These are phyloP conservation scores for Toxonevra muliebris DNA, from an alignment of 2,888 invertebrate genomes.

Conservation along the genomic window DNA sequence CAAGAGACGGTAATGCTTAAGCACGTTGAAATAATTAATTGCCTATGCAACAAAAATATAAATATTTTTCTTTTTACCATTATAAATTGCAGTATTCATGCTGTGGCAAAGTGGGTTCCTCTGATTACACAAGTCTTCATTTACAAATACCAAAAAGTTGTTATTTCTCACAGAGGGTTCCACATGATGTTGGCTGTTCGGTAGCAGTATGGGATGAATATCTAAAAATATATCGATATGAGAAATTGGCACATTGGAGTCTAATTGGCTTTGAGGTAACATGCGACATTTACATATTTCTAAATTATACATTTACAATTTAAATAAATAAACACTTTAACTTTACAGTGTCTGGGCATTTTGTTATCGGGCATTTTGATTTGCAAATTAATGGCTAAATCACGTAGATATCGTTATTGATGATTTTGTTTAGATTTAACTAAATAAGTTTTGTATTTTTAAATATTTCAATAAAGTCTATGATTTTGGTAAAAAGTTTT, in stretches of 20 bases:
- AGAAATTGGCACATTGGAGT: constrained; percentile 49
- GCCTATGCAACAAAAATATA: background rate
- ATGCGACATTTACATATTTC: background rate
- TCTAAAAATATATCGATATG: constrained; percentile 47
- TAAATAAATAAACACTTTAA: background rate
- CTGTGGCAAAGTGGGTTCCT: constrained; percentile 50
- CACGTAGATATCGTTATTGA: constrained; percentile 53
- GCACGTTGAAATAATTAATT: background rate
- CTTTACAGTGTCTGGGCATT: constrained; percentile 49
- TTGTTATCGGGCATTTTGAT: constrained; percentile 49
- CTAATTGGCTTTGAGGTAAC: constrained; percentile 53
- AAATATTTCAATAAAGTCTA: too few relatives aligned
- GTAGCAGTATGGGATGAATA: constrained; percentile 46
- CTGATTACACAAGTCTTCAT: constrained; percentile 47
- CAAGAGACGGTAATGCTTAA: constrained; percentile 49
- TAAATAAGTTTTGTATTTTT: too few relatives aligned
- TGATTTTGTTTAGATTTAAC: background rate
- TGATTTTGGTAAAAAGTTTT: too few relatives aligned
- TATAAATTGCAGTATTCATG: constrained; percentile 49
- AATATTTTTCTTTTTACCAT: background rate
- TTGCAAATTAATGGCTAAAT: constrained; percentile 53
- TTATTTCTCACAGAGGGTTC: constrained; percentile 45
- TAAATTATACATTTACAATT: background rate
- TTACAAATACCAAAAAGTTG: constrained; percentile 49
- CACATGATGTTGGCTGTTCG: constrained; percentile 50